Evolutionary conservation across 2,888 invertebrate species (phyloP), one percentile per base, ranked within the genome.

Genomic region (Torymus texanus): DNA sequence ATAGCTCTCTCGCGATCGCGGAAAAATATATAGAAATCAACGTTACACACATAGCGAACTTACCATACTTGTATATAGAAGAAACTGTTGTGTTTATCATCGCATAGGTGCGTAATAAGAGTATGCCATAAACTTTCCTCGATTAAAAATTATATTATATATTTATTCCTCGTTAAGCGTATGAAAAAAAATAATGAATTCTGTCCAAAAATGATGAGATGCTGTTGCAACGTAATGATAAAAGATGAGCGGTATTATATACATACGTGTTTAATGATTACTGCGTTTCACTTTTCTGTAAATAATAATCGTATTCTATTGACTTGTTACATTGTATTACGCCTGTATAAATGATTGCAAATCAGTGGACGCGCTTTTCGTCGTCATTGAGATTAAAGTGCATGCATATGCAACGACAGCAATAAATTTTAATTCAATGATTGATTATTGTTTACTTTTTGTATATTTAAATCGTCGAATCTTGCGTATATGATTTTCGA

Each of bases 31-130:
- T 55, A 68, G 24, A 21, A 18, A 72, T 70, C 29, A 18, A 61
- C 78, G 70, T 75, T 75, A 72, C 53, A 53, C 24, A 62, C 16
- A 29, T 41, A 63, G 63, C 5, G 24, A 66, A 21, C 14, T 55
- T 50, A 74, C 14, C 50, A 21, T 70, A 29, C 3, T 50, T 67
- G 53, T 75, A 58, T 63, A 68, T 73, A 82, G 8, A 41, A 65
- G 41, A 59, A 76, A 74, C 58, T 73, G 67, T 78, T 73, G 75
- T 75, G 75, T 24, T 63, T 74, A 72, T 78, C 10, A 63, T 41
- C 29, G 61, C 55, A 58, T 75, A 58, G 65, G 59, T 72, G 75
- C 74, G n/a, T 51, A 72, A 13, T 58, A 72, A 62, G 29, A 76
- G 51, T 71, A 67, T 51, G 53, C 8, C 18, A 13, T n/a, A 21